Percentiles rank a stretch among this genome's conserved stretches.
Conservation (phyloP, 2,888 invertebrate genomes). For the Pterostichus niger region DNA sequence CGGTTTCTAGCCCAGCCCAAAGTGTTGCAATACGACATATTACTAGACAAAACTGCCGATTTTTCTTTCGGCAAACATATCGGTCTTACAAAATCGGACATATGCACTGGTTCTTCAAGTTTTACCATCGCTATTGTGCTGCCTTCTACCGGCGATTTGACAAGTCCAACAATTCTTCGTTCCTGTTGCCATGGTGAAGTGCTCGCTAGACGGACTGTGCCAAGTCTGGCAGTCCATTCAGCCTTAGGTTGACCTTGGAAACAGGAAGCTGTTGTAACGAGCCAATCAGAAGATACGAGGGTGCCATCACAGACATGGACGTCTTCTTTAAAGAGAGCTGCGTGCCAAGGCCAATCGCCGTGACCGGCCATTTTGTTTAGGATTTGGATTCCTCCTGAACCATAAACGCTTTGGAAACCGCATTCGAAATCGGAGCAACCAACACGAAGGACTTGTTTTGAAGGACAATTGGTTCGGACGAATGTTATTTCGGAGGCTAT, state of each 20-base stretch:
- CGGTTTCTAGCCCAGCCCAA: constrained; percentile 92
- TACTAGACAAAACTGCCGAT: constrained; percentile 72
- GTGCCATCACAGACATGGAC: constrained; percentile 94
- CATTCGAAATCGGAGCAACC: constrained; percentile 85
- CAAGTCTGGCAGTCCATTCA: constrained; percentile 91
- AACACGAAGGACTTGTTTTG: constrained; percentile 88
- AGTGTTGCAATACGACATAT: constrained; percentile 85
- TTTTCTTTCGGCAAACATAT: constrained; percentile 86
- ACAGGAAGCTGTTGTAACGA: constrained; percentile 92
- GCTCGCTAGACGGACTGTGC: constrained; percentile 85
- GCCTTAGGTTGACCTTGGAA: constrained; percentile 92
- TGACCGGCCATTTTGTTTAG: constrained; percentile 87
- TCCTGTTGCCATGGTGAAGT: constrained; percentile 94
- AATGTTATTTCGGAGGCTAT: constrained; percentile 90
- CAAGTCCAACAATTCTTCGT: constrained; percentile 90
- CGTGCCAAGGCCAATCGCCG: constrained; percentile 97
- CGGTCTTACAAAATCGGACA: constrained; percentile 91
- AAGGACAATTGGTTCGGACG: constrained; percentile 86
- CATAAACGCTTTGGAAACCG: constrained; percentile 74
- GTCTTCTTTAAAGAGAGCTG: constrained; percentile 89
- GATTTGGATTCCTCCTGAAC: constrained; percentile 70
- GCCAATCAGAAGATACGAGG: constrained; percentile 89
- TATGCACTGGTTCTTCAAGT: constrained; percentile 85
- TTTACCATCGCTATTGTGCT: constrained; percentile 91
- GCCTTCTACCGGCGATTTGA: constrained; percentile 93